Conservation (phyloP, 2,797 vertebrate genomes). For the Poecilia wingei region DNA sequence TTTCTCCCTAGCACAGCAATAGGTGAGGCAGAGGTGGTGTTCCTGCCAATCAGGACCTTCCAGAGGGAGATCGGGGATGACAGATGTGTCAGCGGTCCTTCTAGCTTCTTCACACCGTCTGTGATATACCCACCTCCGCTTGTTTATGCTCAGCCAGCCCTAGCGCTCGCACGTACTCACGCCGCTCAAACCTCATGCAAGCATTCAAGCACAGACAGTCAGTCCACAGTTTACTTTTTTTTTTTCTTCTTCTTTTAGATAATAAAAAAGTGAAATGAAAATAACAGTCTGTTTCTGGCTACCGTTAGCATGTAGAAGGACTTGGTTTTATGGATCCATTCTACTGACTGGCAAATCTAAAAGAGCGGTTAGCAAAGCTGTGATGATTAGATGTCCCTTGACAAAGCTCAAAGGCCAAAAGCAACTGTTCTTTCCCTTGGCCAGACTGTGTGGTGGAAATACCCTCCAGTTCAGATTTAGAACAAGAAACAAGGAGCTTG, state of each 20-base stretch:
- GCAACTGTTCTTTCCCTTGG: constrained; percentile 77
- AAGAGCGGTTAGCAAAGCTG: constrained; percentile 69
- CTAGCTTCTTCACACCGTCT: constrained; percentile 47
- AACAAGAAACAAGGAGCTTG: constrained; percentile 44
- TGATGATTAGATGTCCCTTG: constrained; percentile 74
- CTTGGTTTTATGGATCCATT: constrained; percentile 52
- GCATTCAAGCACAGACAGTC: constrained; percentile 49
- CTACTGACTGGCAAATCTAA: constrained; percentile 74
- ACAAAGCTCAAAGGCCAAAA: constrained; percentile 72
- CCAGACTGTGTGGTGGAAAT: constrained; percentile 77
- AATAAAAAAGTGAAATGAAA: constrained; percentile 20
- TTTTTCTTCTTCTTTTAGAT: constrained; percentile 15
- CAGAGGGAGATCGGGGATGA: constrained; percentile 48
- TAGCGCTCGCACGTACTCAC: constrained; percentile 41
- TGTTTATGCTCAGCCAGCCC: constrained; percentile 43
- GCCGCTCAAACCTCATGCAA: constrained; percentile 46
- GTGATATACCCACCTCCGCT: constrained; percentile 32
- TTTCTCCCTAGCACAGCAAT: constrained; percentile 18
- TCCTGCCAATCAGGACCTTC: constrained; percentile 66
- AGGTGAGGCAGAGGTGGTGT: constrained; percentile 62
- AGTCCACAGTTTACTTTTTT: constrained; percentile 32
- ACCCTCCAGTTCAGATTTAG: constrained; percentile 67
- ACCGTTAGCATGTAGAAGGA: constrained; percentile 41
- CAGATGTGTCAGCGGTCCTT: constrained; percentile 58
- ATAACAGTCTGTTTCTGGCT: constrained; percentile 31